Base-by-base conservation (phyloP, 1,140 invertebrate genomes). In the Trichoplusia ni region DNA sequence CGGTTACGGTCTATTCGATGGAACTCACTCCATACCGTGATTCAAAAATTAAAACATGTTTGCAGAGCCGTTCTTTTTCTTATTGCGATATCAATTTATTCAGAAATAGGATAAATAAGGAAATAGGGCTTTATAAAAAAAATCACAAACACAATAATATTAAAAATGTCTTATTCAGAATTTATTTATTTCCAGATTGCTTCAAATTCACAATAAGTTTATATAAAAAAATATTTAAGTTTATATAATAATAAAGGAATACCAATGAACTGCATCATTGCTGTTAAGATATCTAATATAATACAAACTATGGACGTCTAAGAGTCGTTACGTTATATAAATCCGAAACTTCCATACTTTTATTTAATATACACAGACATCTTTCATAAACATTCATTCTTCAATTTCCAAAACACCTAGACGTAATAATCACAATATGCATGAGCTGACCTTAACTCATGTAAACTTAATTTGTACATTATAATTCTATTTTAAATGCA, bases 391-490 rank as follows among this genome's bases (percentile, higher is more conserved):
- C 49, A 67, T 58, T 63, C 69, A 70, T 64, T 67, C 72, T 56
- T 62, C 53, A 33, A 65, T 29, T 56, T 59, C 67, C 56, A 64
- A 64, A 33, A 60, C 62, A 64, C 51, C 61, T 68, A 70, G 53
- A 72, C 42, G 61, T 77, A 73, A 86, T 77, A 58, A 84, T 88
- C 85, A 88, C 85, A 86, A 75, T 84, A 75, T 63, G 69, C 82
- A 80, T 71, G 81, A 80, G 79, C 79, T 73, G 71, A 60, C 71
- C 59, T 67, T 71, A 56, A 79, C 82, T 77, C 77, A 79, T 78
- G 80, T 75, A 58, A 79, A 79, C 82, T 84, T 86, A 81, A 81
- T 89, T 86, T 87, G 84, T 86, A 89, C 84, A 89, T 82, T 76
- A 83, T 65, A 77, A 77, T 64, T 75, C 76, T 81, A 88, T 64